Evolutionary conservation across 2,113 vertebrate genomes (phyloP), one percentile per base, ranked within the genome.

Genomic region (Mus spicilegus): DNA sequence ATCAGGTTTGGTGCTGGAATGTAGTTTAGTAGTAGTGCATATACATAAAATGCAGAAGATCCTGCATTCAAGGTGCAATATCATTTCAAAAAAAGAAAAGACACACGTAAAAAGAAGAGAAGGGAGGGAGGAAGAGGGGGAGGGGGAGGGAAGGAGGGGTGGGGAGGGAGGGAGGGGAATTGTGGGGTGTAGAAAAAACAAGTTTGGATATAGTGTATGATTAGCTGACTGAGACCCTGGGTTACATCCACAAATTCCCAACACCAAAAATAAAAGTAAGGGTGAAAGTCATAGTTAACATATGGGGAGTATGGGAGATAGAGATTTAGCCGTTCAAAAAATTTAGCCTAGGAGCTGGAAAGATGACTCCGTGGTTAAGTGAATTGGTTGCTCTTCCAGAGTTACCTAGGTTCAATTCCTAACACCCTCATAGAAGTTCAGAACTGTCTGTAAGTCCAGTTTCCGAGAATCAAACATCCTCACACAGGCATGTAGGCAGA

Each of bases 61-160:
- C n/a, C 16, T 85, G 10, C 13, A 65, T 19, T 67, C 30, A 67
- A 49, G 49, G 28, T 42, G 10, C 28, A 86, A 42, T 13, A 86
- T 17, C 42, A 69, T 28, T 63, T 17, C 63, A 1, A 63, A 42
- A 56, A 84, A 61, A 61, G 7, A 39, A 82, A n/a, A 28, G 49
- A 39, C 3, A 14, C 13, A 61, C 28, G 2, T 33, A 69, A 30
- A 69, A 69, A 5, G 6, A 65, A 28, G 26, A 65, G 28, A 51
- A 42, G n/a, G 4, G 11, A 65, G 8, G 20, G 7, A 54, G 7
- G 13, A 3, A 36, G 14, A 12, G 7, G 30, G 7, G 1, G 17
- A 63, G 24, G 13, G 13, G 1, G 17, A 63, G 24, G 13, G 13
- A 63, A 5, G 49, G 2, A 61, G 5, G 30, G 28, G 42, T 11